phyloP scores from a whole-genome alignment of 2,888 invertebrate genomes.

The Caenorhabditis auriculariae region DNA sequence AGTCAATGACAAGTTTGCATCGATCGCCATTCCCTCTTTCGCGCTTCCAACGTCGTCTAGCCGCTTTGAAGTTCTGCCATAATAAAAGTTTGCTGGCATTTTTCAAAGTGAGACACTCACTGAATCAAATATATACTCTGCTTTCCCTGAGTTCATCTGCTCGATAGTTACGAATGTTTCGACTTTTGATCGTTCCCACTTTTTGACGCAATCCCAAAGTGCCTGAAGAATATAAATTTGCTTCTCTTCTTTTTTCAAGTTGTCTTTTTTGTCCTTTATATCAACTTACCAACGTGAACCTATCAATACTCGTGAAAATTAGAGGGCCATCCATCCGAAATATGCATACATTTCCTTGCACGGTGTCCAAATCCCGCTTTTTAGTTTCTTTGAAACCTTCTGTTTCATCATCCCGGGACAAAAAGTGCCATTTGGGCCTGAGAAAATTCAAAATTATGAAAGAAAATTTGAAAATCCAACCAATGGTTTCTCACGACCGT shows the following conservation, averaged over 20 bases:
- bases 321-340: conserved; percentile 61
- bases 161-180: conserved; percentile 43
- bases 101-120: conserved; percentile 4
- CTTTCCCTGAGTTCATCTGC: conserved; percentile 34
- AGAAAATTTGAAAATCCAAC: conserved; percentile 9
- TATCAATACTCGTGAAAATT: conserved; percentile 58
- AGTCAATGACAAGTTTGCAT: conserved; percentile 55
- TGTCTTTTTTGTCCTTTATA: no score
- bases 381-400: conserved; percentile 44
- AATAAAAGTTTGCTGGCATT: conserved; percentile 1
- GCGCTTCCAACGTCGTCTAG: conserved; percentile 26
- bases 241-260: no score
- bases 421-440: conserved; percentile 60
- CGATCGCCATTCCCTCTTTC: conserved; percentile 21
- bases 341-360: conserved; percentile 54
- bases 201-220: conserved; percentile 43
- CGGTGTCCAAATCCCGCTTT: conserved; percentile 40
- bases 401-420: conserved; percentile 47
- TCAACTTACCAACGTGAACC: conserved; percentile 49
- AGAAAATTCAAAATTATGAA: conserved; percentile 1
- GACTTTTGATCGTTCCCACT: conserved; percentile 42
- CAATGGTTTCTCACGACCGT: conserved; percentile 56
- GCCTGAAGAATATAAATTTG: no score
- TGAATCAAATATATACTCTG: conserved; percentile 31
- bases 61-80: conserved; percentile 31